Evolutionary conservation across 2,888 invertebrate species (phyloP), one percentile per base, ranked within the genome.

Genomic region (Allolobophora icterica): DNA sequence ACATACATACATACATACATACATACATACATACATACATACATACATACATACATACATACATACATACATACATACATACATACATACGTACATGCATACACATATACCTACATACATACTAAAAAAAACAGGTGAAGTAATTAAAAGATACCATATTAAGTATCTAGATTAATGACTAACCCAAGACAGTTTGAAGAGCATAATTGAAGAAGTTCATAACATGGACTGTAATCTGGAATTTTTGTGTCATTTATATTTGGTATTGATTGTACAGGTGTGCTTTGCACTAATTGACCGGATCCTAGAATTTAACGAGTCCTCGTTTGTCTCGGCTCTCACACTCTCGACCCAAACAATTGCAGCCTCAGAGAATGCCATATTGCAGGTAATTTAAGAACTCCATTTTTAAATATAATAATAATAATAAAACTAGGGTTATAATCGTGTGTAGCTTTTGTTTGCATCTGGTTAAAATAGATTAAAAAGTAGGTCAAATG

Each of bases 281-380:
- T 71, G 71, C n/a, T 71, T 71, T 71, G 71, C 71, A n/a, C 71
- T 71, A 13, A 71, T 71, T n/a, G 71, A 71, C 71, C 71, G 71
- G 30, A n/a, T 71, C 71, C 71, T 71, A n/a, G 71, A 71, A 71
- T n/a, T 71, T n/a, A 17, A 71, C 8, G n/a, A 71, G 71, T 71
- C n/a, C 1, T n/a, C 71, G 17, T 71, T 71, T 71, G 71, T 71
- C 71, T 71, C 71, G 13, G 71, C 71, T n/a, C 71, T 71, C 71
- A 71, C 71, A 13, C 71, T 71, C 30, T 71, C 71, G 8, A 11
- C 71, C 71, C 71, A 71, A 71, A 71, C 71, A n/a, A 71, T 71
- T 71, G 30, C 71, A 71, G 71, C 71, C 30, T 71, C 71, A 71
- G 71, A 71, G n/a, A 71, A 71, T 71, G n/a, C 71, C n/a, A 71